Percentiles rank a stretch among this genome's conserved stretches.
These are phyloP conservation scores for Hippasteria phrygiana DNA, from an alignment of 53 echinoderm and acorn worm genomes.

Conservation along the genomic window DNA sequence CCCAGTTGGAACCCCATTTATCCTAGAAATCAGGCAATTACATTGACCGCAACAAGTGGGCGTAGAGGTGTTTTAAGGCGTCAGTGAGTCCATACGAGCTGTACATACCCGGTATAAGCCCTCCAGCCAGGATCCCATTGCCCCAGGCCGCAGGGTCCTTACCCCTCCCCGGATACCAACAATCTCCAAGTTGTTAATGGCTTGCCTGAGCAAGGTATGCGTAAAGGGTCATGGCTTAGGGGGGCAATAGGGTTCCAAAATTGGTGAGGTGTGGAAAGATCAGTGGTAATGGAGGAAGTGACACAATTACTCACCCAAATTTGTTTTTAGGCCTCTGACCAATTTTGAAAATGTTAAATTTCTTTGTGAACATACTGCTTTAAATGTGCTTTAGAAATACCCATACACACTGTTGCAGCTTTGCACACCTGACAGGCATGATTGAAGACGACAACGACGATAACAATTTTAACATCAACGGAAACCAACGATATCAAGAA, in stretches of 20 bases:
- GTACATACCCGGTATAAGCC: not conserved
- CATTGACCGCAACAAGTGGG: too few relatives aligned
- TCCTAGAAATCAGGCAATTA: too few relatives aligned
- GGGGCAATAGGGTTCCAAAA: not conserved
- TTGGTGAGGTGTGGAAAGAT: slow-evolving; percentile 14
- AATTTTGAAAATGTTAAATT: not conserved
- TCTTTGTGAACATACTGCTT: not conserved
- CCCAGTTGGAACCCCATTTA: too few relatives aligned
- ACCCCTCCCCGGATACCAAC: slow-evolving; percentile 22
- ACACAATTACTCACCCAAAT: slow-evolving; percentile 1
- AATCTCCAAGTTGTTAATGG: not conserved
- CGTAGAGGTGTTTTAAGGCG: too few relatives aligned
- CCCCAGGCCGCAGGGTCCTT: not conserved
- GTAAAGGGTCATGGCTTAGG: not conserved
- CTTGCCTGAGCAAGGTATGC: not conserved
- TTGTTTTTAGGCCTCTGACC: not conserved
- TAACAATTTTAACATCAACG: too few relatives aligned
- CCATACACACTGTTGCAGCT: too few relatives aligned
- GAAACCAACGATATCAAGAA: too few relatives aligned
- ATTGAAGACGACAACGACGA: too few relatives aligned
- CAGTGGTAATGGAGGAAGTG: not conserved
- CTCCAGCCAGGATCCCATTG: not conserved
- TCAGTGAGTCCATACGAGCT: not conserved
- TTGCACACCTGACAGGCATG: too few relatives aligned
- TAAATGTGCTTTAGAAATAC: not conserved